Evolutionary conservation across 2,888 invertebrate species (phyloP).

Genomic region (Hanleya hanleyi): DNA sequence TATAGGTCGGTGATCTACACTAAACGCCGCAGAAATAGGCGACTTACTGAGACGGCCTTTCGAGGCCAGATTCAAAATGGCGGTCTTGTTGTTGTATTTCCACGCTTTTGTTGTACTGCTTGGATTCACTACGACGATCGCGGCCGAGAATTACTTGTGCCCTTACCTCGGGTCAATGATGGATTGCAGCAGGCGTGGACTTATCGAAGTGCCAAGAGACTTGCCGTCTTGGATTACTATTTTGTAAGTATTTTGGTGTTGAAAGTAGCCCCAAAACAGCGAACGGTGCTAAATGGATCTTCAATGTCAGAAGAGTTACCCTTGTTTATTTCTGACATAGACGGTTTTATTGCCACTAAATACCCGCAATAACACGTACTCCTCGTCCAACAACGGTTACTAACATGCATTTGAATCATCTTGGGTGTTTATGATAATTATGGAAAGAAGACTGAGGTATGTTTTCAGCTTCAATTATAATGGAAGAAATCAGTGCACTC

Average conservation of each 20-base stretch:
- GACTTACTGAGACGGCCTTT: not conserved
- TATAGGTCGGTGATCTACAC: not conserved
- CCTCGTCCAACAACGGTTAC: too few relatives aligned
- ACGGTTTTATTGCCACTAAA: too few relatives aligned
- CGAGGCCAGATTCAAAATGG: constrained; percentile 1
- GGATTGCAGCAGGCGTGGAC: not conserved
- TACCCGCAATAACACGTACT: too few relatives aligned
- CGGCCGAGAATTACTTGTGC: not conserved
- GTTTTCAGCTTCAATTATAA: too few relatives aligned
- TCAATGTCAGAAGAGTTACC: too few relatives aligned
- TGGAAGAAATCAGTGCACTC: too few relatives aligned
- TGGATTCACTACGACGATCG: not conserved
- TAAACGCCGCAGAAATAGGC: not conserved
- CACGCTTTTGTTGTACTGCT: constrained; percentile 1
- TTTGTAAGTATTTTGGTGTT: constrained; percentile 7
- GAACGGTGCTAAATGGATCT: too few relatives aligned
- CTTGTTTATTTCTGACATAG: too few relatives aligned
- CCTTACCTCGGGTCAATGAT: not conserved
- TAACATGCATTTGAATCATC: too few relatives aligned
- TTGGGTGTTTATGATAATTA: too few relatives aligned
- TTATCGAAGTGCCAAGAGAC: not conserved
- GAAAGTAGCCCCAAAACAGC: too few relatives aligned
- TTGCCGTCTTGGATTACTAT: not conserved
- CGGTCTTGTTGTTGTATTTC: constrained; percentile 6
- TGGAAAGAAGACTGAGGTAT: too few relatives aligned